phyloP scores from a whole-genome alignment of 2,113 vertebrate species.

The Coturnix japonica region DNA sequence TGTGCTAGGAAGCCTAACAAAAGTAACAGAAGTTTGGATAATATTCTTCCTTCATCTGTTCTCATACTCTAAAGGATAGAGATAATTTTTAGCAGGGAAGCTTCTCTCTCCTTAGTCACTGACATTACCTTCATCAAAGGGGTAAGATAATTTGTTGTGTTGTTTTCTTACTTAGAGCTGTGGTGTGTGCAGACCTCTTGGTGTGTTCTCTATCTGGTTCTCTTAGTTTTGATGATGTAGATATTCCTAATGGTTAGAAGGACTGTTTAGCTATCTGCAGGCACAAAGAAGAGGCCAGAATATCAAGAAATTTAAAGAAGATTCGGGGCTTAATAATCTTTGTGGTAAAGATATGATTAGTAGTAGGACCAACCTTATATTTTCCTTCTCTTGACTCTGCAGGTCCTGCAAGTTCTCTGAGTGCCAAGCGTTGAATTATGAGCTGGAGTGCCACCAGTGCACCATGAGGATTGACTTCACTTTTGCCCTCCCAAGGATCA shows the following conservation, averaged over 20 bases:
- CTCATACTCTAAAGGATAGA: background rate
- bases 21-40: background rate
- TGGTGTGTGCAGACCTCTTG: background rate
- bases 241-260: background rate
- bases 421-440: constrained; percentile 58
- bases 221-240: background rate
- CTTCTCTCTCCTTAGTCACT: background rate
- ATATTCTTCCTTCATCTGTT: background rate
- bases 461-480: constrained; percentile 76
- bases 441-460: constrained; percentile 37
- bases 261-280: background rate
- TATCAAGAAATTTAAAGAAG: background rate
- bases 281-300: background rate
- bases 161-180: background rate
- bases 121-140: background rate
- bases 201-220: background rate
- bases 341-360: background rate
- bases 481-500: constrained; percentile 17
- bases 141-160: background rate
- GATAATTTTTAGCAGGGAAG: background rate
- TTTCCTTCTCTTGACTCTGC: background rate
- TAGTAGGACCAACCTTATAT: background rate
- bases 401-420: constrained; percentile 42
- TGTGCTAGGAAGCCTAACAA: background rate
- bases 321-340: background rate